These are phyloP conservation scores for Euborellia annulipes DNA, from an alignment of 1,140 invertebrate genomes.

Conservation along the genomic window DNA sequence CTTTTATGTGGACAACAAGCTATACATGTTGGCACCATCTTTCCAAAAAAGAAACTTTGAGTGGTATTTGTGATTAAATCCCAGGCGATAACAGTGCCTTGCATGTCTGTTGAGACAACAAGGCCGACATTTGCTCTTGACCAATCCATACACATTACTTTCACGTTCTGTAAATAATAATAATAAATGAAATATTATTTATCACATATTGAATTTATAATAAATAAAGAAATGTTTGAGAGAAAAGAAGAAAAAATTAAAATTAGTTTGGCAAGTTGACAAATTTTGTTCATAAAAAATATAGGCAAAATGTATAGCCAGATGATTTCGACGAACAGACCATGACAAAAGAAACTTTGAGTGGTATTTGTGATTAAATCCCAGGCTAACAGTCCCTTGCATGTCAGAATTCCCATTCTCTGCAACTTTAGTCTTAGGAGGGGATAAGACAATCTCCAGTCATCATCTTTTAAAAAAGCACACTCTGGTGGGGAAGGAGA, in stretches of 20 bases:
- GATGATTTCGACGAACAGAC: constrained; percentile 39
- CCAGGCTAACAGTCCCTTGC: constrained; percentile 44
- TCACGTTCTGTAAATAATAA: background rate
- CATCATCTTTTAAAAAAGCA: no score
- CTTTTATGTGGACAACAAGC: constrained; percentile 43
- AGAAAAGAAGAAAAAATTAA: no score
- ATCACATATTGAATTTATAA: no score
- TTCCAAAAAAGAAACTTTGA: constrained; percentile 28
- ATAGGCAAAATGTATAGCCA: no score
- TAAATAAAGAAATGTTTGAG: no score
- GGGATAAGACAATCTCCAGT: no score
- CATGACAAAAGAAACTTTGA: constrained; percentile 29
- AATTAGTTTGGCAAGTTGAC: no score
- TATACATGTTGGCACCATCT: constrained; percentile 33
- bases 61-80: constrained; percentile 36
- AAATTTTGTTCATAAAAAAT: no score
- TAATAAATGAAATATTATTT: no score
- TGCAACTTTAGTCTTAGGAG: no score
- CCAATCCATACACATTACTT: constrained; percentile 32
- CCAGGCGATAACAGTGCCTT: constrained; percentile 45
- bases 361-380: constrained; percentile 36
- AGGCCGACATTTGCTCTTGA: constrained; percentile 31
- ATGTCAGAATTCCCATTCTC: no score
- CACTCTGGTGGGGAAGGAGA: no score
- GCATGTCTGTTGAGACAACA: constrained; percentile 38